These are phyloP conservation scores for Hypomecis punctinalis DNA, from an alignment of 2,888 invertebrate genomes.

Conservation along the genomic window DNA sequence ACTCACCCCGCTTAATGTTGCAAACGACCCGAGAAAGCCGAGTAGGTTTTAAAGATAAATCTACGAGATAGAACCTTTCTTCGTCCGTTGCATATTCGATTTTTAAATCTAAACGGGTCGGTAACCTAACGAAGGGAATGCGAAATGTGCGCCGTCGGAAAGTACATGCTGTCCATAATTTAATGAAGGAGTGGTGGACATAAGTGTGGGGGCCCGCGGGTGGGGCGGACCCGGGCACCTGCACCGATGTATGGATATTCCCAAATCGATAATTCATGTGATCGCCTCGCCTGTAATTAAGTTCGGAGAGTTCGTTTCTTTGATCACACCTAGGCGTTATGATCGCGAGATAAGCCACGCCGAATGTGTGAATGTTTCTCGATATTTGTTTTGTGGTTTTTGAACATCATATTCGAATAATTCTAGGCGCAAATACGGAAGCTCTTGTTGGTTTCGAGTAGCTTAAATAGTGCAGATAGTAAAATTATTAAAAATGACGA, in stretches of 20 bases:
- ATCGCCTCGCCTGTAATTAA: conserved; percentile 78
- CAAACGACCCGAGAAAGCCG: conserved; percentile 68
- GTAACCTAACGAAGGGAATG: conserved; percentile 42
- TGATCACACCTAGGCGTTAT: conserved; percentile 74
- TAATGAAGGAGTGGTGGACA: conserved; percentile 57
- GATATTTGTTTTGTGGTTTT: conserved; percentile 42
- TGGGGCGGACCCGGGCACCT: conserved; percentile 76
- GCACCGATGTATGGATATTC: conserved; percentile 66
- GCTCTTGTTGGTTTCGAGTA: not conserved
- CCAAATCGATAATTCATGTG: conserved; percentile 81
- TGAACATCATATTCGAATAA: not conserved
- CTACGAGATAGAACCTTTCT: conserved; percentile 66
- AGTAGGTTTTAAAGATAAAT: conserved; percentile 77
- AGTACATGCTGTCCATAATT: conserved; percentile 62
- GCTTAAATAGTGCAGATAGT: not conserved
- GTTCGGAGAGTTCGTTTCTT: conserved; percentile 63
- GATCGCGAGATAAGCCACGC: conserved; percentile 64
- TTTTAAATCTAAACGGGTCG: conserved; percentile 45
- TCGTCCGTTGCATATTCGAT: conserved; percentile 61
- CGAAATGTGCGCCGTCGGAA: conserved; percentile 46
- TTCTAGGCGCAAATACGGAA: not conserved
- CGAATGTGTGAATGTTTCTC: conserved; percentile 48
- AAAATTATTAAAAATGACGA: not conserved
- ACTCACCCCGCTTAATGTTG: conserved; percentile 67
- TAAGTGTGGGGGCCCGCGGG: conserved; percentile 71